These are phyloP conservation scores for Halcyon leucocephala DNA, from an alignment of 2,797 vertebrate species.

Conservation along the genomic window DNA sequence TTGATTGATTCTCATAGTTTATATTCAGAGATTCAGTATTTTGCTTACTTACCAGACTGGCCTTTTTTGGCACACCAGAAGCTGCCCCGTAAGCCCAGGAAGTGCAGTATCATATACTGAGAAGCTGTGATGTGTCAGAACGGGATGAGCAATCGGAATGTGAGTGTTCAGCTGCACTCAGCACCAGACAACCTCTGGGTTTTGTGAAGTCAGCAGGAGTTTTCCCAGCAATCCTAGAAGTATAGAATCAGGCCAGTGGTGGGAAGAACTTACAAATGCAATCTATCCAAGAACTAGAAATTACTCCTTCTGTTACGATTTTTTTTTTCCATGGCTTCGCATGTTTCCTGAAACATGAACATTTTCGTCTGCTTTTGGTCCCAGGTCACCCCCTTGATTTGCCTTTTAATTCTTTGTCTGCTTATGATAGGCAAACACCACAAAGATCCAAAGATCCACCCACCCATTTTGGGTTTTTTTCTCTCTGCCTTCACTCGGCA, in stretches of 20 bases:
- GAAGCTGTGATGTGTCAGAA: not conserved
- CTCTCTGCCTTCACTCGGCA: not conserved
- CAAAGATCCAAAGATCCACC: not conserved
- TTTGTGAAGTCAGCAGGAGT: conserved; percentile 19
- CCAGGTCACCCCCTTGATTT: not conserved
- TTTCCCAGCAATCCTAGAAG: not conserved
- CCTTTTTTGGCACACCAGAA: not conserved
- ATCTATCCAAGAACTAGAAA: not conserved
- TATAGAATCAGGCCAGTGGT: not conserved
- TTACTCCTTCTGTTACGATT: not conserved
- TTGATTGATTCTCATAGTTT: conserved; percentile 3
- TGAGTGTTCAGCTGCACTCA: not conserved
- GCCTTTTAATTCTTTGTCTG: not conserved
- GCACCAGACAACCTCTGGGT: not conserved
- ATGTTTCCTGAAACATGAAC: not conserved
- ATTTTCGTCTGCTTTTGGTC: not conserved
- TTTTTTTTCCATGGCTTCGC: not conserved
- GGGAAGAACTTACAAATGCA: not conserved
- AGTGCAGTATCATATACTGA: not conserved
- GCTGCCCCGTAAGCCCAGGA: not conserved
- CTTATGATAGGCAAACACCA: not conserved
- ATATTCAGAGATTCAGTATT: not conserved
- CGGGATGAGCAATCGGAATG: not conserved
- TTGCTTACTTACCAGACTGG: not conserved
- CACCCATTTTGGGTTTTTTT: not conserved